Percentiles rank a stretch among this genome's conserved stretches.
Conservation (phyloP, 2,888 invertebrate species). For the Podotricha telesiphe region DNA sequence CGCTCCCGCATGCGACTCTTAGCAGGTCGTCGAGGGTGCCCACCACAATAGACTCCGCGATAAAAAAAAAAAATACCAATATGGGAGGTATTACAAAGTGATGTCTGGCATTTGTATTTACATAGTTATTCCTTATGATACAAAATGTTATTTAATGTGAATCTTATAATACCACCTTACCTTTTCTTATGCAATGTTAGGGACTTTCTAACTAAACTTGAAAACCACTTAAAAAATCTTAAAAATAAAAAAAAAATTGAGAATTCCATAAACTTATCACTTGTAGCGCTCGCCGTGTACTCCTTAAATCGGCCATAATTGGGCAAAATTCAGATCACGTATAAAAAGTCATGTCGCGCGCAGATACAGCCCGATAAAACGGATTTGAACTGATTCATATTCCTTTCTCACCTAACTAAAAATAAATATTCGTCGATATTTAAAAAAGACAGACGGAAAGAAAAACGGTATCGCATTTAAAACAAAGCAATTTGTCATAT, state of each 20-base stretch:
- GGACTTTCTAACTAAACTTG: no score
- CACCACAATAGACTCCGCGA: no score
- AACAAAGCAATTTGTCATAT: conserved; percentile 25
- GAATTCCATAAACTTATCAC: not conserved
- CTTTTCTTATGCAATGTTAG: no score
- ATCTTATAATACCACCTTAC: no score
- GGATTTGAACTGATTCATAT: conserved; percentile 67
- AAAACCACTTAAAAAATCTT: no score
- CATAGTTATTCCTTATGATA: no score
- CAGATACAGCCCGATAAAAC: conserved; percentile 69
- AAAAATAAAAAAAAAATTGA: not conserved
- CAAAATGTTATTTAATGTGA: no score
- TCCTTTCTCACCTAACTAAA: conserved; percentile 55
- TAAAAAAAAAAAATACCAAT: no score
- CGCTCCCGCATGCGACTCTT: no score
- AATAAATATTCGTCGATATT: conserved; percentile 26
- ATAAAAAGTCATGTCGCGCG: conserved; percentile 69
- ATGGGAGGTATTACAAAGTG: no score
- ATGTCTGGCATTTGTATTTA: not conserved
- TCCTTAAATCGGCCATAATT: conserved; percentile 63
- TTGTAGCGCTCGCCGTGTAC: conserved; percentile 47
- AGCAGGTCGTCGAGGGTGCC: no score
- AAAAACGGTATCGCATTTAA: conserved; percentile 13
- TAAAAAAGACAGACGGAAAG: no score
- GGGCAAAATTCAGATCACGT: conserved; percentile 73